Evolutionary conservation across 2,888 invertebrate genomes (phyloP).

Genomic region (Gymnoscelis rufifasciata): DNA sequence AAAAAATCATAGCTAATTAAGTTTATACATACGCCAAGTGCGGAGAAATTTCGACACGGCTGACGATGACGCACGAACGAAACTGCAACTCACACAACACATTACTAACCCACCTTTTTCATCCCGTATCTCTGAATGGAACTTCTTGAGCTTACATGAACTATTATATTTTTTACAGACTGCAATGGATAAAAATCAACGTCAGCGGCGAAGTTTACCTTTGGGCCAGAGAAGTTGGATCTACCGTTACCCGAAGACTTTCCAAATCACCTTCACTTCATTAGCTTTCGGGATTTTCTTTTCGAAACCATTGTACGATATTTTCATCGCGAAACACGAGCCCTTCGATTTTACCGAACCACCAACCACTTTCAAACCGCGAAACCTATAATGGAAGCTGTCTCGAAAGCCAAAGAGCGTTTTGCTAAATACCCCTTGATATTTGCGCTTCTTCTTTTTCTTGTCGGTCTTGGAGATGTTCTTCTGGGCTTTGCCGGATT

Average conservation of each 20-base stretch:
- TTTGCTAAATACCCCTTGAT: slow-evolving; percentile 86
- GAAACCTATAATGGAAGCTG: slow-evolving; percentile 84
- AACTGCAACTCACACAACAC: too few species aligned
- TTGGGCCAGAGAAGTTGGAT: slow-evolving; percentile 80
- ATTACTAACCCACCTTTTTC: too few species aligned
- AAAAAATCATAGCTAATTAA: too few species aligned
- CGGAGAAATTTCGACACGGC: too few species aligned
- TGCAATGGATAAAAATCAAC: slow-evolving; percentile 61
- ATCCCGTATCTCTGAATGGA: too few species aligned
- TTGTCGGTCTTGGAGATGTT: too few species aligned
- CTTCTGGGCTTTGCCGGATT: too few species aligned
- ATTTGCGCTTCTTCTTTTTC: too few species aligned
- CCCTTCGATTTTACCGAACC: slow-evolving; percentile 50
- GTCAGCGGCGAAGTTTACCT: slow-evolving; percentile 56
- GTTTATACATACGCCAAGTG: too few species aligned
- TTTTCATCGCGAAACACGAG: slow-evolving; percentile 64
- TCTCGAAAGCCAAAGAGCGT: slow-evolving; percentile 85
- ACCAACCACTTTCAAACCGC: slow-evolving; percentile 40
- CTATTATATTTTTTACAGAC: too few species aligned
- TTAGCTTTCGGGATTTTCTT: slow-evolving; percentile 80
- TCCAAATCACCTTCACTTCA: slow-evolving; percentile 75
- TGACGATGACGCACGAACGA: too few species aligned
- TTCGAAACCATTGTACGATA: slow-evolving; percentile 85
- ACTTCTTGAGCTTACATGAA: too few species aligned
- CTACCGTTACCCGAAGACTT: slow-evolving; percentile 79